phyloP scores from a whole-genome alignment of 2,113 vertebrate genomes.

The Paradoxurus hermaphroditus region DNA sequence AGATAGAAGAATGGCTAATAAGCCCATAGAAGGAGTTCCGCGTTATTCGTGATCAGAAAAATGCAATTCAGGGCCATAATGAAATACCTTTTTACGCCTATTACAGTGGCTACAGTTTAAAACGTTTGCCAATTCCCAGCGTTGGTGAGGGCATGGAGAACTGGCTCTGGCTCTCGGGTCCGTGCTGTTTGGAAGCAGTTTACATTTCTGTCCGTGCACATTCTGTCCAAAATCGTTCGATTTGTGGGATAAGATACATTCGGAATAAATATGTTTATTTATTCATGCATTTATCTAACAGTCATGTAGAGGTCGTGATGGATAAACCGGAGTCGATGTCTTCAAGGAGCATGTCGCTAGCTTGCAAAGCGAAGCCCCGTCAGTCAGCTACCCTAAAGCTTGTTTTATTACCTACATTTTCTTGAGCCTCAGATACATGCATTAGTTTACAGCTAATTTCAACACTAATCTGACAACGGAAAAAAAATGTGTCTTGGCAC shows the following conservation, averaged over 20 bases:
- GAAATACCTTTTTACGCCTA: not conserved
- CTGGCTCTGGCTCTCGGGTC: not conserved
- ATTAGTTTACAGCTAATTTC: not conserved
- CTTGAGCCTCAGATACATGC: not conserved
- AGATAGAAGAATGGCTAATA: not conserved
- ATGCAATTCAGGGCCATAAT: not conserved
- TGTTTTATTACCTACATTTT: not conserved
- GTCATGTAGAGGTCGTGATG: not conserved
- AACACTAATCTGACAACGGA: not conserved
- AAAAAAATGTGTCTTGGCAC: not conserved
- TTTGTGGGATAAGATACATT: not conserved
- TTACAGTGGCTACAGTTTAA: not conserved
- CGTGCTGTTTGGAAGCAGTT: not conserved
- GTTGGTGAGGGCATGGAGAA: not conserved
- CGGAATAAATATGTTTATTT: not conserved
- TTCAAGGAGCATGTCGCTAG: not conserved
- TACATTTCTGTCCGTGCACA: not conserved
- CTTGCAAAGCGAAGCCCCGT: not conserved
- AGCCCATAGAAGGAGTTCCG: not conserved
- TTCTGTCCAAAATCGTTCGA: not conserved
- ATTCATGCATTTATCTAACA: not conserved
- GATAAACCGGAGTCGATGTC: not conserved
- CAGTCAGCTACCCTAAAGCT: not conserved
- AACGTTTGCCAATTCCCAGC: not conserved
- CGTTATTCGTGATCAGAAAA: not conserved